Base-by-base conservation (phyloP, 2,888 invertebrate species). In the Temnothorax rugatulus region DNA sequence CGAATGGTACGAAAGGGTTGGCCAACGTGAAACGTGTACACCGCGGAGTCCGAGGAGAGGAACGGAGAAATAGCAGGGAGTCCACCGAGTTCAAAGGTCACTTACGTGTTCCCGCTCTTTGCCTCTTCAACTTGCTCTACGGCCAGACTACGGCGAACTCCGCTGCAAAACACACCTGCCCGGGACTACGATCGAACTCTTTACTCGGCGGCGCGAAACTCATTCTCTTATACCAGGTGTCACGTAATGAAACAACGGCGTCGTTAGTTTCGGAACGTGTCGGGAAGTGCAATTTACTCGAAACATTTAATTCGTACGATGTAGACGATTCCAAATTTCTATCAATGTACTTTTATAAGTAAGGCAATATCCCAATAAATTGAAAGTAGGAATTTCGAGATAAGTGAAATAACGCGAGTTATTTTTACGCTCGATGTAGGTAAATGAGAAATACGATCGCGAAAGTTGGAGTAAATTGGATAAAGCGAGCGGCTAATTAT, bases 51-150 rank as follows among this genome's bases (percentile, higher is more conserved):
- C 86, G 86, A 89, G 88, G 89, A 91, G 88, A 90, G 86, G 91
- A 90, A 91, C 87, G 89, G 81, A 89, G 91, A 91, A 92, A 92
- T 91, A 92, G 92, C 91, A 90, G 91, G 93, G 91, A 92, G 93
- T 91, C 91, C 89, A 90, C 87, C 86, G 88, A 89, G 94, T 93
- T 93, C 93, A 91, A 90, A 92, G 94, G 93, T 93, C 92, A 90
- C 89, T 90, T 93, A 93, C 94, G 94, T 94, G 93, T 93, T 91
- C 91, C 92, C 91, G 91, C 92, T 92, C 91, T 89, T 90, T 86
- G 89, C 89, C 91, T 91, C 90, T 85, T 87, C 88, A 85, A 84
- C 87, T 82, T 84, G 86, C 88, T 29, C 29, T 29, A 29, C 29
- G 29, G 29, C 29, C 29, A 29, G 29, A 29, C 29, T 87, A 85